Evolutionary conservation across 2,113 vertebrate genomes (phyloP).

Genomic region (Pagrus major): DNA sequence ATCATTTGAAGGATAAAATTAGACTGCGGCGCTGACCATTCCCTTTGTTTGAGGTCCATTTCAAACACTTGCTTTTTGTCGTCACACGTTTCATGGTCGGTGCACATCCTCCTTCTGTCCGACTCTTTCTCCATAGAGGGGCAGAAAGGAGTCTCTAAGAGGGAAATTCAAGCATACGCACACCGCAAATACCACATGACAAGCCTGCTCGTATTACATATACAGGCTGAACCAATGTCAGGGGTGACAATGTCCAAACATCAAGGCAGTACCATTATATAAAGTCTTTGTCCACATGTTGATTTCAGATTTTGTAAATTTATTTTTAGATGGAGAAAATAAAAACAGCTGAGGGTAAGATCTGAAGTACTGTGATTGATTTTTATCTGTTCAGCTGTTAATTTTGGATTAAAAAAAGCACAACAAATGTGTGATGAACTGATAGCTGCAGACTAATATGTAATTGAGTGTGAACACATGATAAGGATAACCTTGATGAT

Average conservation of each 20-base stretch:
- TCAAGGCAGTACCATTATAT: neutral
- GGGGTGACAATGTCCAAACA: conserved; percentile 3
- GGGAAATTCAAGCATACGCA: conserved; percentile 4
- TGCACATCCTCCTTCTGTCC: conserved; percentile 16
- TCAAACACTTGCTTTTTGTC: conserved; percentile 59
- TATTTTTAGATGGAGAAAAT: neutral
- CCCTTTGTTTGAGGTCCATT: conserved; percentile 60
- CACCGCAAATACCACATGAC: conserved; percentile 52
- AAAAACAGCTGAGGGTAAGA: neutral
- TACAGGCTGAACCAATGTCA: neutral
- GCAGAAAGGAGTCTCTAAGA: conserved; percentile 7
- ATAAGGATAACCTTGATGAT: conserved; percentile 15
- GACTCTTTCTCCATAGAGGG: neutral
- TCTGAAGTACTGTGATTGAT: neutral
- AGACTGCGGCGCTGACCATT: conserved; percentile 41
- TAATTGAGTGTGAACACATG: neutral
- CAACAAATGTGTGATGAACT: neutral
- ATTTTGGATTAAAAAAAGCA: neutral
- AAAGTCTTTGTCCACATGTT: neutral
- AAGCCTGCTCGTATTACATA: conserved; percentile 23
- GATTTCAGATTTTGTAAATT: neutral
- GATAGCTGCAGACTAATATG: neutral
- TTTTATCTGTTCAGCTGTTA: neutral
- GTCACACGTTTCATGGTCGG: conserved; percentile 48
- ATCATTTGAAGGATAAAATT: conserved; percentile 70